Percentiles rank a stretch among this genome's conserved stretches.
Conservation (phyloP, 2,797 vertebrate genomes). For the Heliangelus exortis region DNA sequence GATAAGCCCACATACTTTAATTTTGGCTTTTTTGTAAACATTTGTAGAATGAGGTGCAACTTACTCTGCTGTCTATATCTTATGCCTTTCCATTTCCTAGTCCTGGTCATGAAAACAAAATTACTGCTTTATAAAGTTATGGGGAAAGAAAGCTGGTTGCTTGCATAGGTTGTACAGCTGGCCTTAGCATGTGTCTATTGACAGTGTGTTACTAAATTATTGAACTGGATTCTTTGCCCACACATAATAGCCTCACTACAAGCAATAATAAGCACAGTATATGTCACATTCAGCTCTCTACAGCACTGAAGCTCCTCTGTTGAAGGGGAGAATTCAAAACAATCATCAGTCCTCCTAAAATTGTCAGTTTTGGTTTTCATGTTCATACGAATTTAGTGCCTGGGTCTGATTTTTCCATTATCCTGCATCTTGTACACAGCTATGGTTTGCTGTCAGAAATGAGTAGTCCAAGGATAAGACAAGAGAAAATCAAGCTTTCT, state of each 20-base stretch:
- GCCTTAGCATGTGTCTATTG: background rate
- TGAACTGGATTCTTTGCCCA: background rate
- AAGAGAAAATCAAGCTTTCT: conserved; percentile 45
- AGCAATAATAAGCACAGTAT: background rate
- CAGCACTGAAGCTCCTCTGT: background rate
- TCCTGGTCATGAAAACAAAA: background rate
- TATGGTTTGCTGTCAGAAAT: conserved; percentile 3
- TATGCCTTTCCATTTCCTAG: background rate
- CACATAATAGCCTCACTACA: background rate
- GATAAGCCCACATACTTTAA: background rate
- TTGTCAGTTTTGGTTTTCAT: conserved; percentile 18
- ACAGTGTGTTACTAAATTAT: background rate
- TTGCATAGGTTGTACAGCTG: background rate
- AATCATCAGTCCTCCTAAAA: conserved; percentile 16
- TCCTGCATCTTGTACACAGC: background rate
- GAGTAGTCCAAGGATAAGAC: conserved; percentile 28
- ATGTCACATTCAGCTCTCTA: background rate
- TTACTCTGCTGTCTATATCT: background rate
- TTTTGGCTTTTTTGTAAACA: background rate
- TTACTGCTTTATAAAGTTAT: background rate
- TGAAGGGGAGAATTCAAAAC: background rate
- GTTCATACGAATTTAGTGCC: conserved; percentile 17
- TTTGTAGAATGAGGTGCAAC: background rate
- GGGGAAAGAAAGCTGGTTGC: background rate
- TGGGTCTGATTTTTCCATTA: conserved; percentile 24